Conservation (phyloP, 1,140 invertebrate species). For the Drosophila nebulosa region DNA sequence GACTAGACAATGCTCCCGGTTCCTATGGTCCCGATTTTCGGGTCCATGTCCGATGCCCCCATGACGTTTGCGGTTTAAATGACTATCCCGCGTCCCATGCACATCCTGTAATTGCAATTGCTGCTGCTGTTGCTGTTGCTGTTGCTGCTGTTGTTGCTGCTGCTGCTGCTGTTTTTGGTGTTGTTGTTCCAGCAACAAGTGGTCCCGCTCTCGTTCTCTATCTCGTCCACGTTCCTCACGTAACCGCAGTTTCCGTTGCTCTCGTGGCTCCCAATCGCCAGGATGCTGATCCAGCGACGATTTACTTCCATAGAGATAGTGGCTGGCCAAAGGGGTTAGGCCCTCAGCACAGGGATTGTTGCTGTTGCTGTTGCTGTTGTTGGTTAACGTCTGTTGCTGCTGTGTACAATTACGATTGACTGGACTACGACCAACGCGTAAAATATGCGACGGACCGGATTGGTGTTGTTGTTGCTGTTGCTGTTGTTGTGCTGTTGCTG, state of each 20-base stretch:
- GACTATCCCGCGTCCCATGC: conserved; percentile 41
- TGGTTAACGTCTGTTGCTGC: conserved; percentile 8
- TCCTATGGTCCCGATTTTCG: conserved; percentile 27
- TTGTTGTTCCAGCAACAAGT: conserved; percentile 54
- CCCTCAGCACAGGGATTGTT: conserved; percentile 71
- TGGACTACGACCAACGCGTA: conserved; percentile 70
- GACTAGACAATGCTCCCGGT: conserved; percentile 54
- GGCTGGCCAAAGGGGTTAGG: conserved; percentile 64
- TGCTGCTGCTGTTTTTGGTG: conserved; percentile 19
- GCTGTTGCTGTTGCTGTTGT: conserved; percentile 27
- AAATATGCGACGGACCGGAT: conserved; percentile 28
- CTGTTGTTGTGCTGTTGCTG: conserved; percentile 20
- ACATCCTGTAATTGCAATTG: conserved; percentile 51
- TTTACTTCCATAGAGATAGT: conserved; percentile 75
- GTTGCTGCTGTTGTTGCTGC: conserved; percentile 31
- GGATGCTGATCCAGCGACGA: conserved; percentile 59
- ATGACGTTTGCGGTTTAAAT: conserved; percentile 48
- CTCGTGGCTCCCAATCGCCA: conserved; percentile 54
- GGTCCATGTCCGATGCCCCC: conserved; percentile 14
- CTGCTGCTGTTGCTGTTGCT: conserved; percentile 36
- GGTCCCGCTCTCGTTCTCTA: conserved; percentile 46
- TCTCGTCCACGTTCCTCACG: conserved; percentile 60
- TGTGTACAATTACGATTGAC: conserved; percentile 51
- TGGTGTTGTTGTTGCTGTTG: conserved; percentile 5
- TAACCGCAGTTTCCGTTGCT: conserved; percentile 61